Percentiles rank a stretch among this genome's conserved stretches.
These are phyloP conservation scores for Alligator mississippiensis DNA, from an alignment of 2,113 vertebrate species.

Conservation along the genomic window DNA sequence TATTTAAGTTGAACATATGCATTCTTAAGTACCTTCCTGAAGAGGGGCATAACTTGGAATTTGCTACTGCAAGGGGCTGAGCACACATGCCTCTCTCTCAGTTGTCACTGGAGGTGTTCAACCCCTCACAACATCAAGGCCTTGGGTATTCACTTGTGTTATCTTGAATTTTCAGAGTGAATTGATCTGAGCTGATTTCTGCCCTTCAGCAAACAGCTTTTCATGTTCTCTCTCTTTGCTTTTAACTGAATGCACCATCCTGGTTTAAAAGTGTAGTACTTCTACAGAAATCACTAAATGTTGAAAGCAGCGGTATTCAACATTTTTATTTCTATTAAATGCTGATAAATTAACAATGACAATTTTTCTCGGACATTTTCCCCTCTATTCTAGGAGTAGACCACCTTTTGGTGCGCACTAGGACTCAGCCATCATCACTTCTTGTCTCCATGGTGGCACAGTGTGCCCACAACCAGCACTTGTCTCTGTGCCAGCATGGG, in stretches of 20 bases:
- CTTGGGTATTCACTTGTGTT: neutral
- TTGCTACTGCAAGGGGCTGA: neutral
- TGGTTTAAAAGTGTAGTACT: neutral
- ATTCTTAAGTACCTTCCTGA: neutral
- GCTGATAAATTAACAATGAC: neutral
- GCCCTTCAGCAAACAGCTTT: neutral
- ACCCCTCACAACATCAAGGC: neutral
- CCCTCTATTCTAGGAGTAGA: neutral
- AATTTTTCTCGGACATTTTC: neutral
- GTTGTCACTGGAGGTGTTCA: neutral
- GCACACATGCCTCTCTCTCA: fast-evolving
- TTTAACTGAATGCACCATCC: neutral
- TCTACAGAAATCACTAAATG: neutral
- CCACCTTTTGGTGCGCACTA: neutral
- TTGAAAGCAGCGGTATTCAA: neutral
- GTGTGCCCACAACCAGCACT: no score
- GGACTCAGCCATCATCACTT: neutral
- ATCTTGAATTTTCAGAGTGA: neutral
- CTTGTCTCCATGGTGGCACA: no score
- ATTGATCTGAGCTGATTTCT: neutral
- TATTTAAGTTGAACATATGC: neutral
- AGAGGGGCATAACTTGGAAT: neutral
- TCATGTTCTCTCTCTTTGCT: neutral
- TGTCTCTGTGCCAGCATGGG: no score
- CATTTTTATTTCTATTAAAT: neutral